phyloP scores from a whole-genome alignment of 2,113 vertebrate genomes.

The Chelonoidis abingdonii region DNA sequence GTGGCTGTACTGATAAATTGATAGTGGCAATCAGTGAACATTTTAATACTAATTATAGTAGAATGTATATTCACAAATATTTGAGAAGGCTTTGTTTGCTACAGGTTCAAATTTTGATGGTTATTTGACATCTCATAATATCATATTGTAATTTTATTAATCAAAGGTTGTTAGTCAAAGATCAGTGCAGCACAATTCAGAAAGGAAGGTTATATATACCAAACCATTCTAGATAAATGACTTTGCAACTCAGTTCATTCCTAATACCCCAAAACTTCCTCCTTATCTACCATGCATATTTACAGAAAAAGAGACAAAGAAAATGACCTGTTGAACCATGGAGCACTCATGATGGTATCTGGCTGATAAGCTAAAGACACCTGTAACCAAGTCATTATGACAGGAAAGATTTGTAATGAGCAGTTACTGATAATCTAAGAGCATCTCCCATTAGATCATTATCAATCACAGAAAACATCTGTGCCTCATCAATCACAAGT shows the following conservation, averaged over 20 bases:
- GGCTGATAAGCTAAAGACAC: not conserved
- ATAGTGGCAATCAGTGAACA: accelerated
- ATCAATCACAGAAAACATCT: not conserved
- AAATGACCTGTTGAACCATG: not conserved
- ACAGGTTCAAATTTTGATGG: not conserved
- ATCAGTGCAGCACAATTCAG: not conserved
- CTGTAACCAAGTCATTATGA: not conserved
- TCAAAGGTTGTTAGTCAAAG: not conserved
- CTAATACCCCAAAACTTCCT: not conserved
- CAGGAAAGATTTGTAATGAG: not conserved
- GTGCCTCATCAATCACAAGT: not conserved
- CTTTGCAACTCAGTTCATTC: not conserved
- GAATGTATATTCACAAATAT: not conserved
- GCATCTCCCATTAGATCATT: not conserved
- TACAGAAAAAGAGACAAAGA: not conserved
- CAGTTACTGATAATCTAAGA: not conserved
- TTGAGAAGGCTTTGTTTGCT: not conserved
- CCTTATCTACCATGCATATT: not conserved
- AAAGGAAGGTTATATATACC: not conserved
- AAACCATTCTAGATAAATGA: not conserved
- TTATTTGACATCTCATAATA: not conserved
- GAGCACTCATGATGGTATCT: not conserved
- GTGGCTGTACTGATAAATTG: not conserved
- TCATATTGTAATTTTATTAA: not conserved
- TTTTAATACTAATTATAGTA: not conserved